Evolutionary conservation across 2,888 invertebrate genomes (phyloP).

Genomic region (Mantis religiosa): DNA sequence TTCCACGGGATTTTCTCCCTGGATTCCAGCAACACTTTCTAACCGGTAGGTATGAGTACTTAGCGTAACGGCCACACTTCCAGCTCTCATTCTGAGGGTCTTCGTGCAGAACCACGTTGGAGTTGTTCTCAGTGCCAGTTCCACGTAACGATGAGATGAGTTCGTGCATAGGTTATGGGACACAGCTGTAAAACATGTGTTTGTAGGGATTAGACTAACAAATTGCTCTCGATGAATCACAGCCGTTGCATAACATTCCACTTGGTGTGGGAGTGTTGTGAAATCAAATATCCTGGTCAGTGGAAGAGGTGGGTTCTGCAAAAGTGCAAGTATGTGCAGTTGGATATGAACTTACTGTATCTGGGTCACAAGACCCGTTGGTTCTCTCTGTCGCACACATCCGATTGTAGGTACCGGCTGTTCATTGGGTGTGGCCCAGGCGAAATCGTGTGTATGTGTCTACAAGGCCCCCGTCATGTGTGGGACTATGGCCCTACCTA

Average conservation of each 20-base stretch:
- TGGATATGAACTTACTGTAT: neutral
- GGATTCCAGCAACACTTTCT: too few relatives aligned
- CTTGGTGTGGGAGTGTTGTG: neutral
- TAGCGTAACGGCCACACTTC: too few relatives aligned
- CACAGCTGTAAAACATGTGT: too few relatives aligned
- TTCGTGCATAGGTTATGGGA: too few relatives aligned
- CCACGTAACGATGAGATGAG: too few relatives aligned
- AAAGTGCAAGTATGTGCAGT: neutral
- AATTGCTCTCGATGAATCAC: neutral
- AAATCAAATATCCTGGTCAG: neutral
- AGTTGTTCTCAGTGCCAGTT: too few relatives aligned
- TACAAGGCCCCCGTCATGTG: neutral
- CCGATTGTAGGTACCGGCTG: constrained; percentile 10
- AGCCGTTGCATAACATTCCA: neutral
- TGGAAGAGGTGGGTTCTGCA: neutral
- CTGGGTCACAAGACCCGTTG: neutral
- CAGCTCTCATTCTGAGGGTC: too few relatives aligned
- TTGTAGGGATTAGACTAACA: neutral
- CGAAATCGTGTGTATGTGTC: neutral
- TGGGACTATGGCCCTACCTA: neutral
- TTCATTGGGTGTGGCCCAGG: constrained; percentile 7
- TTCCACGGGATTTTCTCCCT: too few relatives aligned
- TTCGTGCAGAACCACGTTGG: too few relatives aligned
- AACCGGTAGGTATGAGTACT: too few relatives aligned
- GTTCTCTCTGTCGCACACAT: neutral